Percentiles rank a stretch among this genome's conserved stretches.
Conservation (phyloP, 2,888 invertebrate genomes). For the Melikaiella ostensackeni region DNA sequence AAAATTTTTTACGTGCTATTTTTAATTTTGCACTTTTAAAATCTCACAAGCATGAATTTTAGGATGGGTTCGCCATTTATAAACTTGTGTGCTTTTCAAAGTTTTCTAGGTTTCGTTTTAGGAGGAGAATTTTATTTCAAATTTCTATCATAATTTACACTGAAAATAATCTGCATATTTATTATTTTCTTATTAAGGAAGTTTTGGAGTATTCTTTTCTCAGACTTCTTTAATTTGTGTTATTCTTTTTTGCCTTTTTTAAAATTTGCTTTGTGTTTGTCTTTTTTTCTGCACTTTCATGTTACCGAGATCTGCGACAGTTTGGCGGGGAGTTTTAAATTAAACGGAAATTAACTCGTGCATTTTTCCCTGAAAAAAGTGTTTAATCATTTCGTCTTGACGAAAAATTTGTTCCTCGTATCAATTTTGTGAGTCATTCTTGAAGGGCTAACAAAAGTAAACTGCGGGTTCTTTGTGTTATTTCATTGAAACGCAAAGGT, state of each 20-base stretch:
- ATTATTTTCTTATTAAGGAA: conserved; percentile 34
- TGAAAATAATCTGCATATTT: conserved; percentile 14
- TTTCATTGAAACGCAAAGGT: not conserved
- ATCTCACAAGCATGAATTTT: conserved; percentile 29
- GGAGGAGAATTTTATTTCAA: conserved; percentile 22
- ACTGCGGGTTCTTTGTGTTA: not conserved
- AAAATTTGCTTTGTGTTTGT: conserved; percentile 67
- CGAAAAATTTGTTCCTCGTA: not conserved
- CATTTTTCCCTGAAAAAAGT: not conserved
- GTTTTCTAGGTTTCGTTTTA: conserved; percentile 27
- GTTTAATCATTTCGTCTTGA: not conserved
- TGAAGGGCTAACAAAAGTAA: conserved; percentile 24
- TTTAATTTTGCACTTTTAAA: conserved; percentile 46
- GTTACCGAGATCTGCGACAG: not conserved
- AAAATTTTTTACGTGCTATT: conserved; percentile 44
- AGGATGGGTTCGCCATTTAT: conserved; percentile 43
- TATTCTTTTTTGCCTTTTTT: conserved; percentile 48
- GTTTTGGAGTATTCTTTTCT: conserved; percentile 47
- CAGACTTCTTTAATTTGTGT: conserved; percentile 50
- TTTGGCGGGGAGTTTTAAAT: not conserved
- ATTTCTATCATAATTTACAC: conserved; percentile 36
- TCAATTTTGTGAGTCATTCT: not conserved
- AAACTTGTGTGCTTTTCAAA: conserved; percentile 40
- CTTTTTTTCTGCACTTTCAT: conserved; percentile 59
- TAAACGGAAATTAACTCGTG: not conserved